phyloP scores from a whole-genome alignment of 2,888 invertebrate genomes.

The Deroplatys truncata region DNA sequence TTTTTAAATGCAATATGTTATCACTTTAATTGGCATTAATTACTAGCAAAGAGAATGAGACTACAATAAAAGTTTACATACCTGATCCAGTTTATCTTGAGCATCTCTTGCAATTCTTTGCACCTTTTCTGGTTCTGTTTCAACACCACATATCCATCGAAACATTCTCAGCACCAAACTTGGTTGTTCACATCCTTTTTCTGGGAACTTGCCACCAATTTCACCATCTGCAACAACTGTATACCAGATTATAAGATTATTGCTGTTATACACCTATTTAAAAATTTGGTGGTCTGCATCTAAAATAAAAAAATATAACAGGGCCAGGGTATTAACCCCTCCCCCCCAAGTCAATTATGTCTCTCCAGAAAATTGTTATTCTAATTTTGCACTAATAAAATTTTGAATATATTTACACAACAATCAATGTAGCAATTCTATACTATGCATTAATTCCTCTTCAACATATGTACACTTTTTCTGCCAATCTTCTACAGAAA shows the following conservation, averaged over 20 bases:
- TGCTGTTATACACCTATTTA: too few relatives aligned
- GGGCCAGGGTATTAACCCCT: too few relatives aligned
- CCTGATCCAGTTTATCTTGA: background rate
- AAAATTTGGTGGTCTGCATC: too few relatives aligned
- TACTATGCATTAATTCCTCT: too few relatives aligned
- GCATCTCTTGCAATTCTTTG: conserved; percentile 2
- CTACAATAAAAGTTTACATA: background rate
- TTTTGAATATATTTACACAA: too few relatives aligned
- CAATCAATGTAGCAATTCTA: too few relatives aligned
- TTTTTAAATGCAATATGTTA: background rate
- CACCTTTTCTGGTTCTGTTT: background rate
- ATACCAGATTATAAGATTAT: background rate
- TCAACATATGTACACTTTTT: too few relatives aligned
- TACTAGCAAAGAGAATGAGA: background rate
- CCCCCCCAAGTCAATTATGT: too few relatives aligned
- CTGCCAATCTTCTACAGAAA: too few relatives aligned
- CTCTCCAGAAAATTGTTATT: too few relatives aligned
- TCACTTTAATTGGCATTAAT: background rate
- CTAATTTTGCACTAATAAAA: too few relatives aligned
- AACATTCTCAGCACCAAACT: background rate
- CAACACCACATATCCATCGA: conserved; percentile 1
- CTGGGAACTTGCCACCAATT: background rate
- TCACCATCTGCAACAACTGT: background rate
- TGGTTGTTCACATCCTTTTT: background rate
- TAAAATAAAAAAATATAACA: too few relatives aligned